Conservation (phyloP, 2,888 invertebrate species). For the Xestia xanthographa region DNA sequence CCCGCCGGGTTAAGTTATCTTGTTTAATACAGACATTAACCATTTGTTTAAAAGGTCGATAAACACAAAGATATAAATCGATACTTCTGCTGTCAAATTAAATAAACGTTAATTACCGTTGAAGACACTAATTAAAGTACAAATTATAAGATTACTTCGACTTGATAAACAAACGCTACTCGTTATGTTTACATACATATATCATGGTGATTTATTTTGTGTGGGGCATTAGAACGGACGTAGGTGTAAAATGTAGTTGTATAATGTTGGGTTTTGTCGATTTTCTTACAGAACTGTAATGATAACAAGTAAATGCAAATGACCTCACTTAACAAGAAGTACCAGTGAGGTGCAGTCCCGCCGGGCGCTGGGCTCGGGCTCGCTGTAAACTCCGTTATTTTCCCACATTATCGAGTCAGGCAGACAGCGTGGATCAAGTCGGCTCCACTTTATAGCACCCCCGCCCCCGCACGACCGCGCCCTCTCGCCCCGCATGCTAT, state of each 20-base stretch:
- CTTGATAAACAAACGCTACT: constrained; percentile 8
- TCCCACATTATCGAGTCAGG: constrained; percentile 45
- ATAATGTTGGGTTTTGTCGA: background rate
- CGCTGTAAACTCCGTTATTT: constrained; percentile 24
- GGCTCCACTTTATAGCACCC: constrained; percentile 46
- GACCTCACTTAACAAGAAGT: background rate
- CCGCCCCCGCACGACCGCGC: constrained; percentile 7
- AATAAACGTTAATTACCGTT: constrained; percentile 17
- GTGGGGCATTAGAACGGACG: background rate
- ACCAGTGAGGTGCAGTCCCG: background rate
- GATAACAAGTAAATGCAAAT: constrained; percentile 4
- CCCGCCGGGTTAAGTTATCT: too few relatives aligned
- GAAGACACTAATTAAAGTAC: constrained; percentile 13
- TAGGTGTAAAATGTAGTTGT: background rate
- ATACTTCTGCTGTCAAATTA: background rate
- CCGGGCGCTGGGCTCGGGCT: background rate
- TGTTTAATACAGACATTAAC: background rate
- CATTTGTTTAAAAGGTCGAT: constrained; percentile 9
- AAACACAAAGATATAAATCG: constrained; percentile 5
- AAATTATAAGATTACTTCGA: constrained; percentile 8
- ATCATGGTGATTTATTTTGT: background rate
- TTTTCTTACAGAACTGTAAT: background rate
- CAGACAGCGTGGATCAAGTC: constrained; percentile 60
- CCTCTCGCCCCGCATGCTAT: constrained; percentile 64
- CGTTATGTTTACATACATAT: constrained; percentile 7